Conservation (phyloP, 2,888 invertebrate species). For the Polydrusus tereticollis region DNA sequence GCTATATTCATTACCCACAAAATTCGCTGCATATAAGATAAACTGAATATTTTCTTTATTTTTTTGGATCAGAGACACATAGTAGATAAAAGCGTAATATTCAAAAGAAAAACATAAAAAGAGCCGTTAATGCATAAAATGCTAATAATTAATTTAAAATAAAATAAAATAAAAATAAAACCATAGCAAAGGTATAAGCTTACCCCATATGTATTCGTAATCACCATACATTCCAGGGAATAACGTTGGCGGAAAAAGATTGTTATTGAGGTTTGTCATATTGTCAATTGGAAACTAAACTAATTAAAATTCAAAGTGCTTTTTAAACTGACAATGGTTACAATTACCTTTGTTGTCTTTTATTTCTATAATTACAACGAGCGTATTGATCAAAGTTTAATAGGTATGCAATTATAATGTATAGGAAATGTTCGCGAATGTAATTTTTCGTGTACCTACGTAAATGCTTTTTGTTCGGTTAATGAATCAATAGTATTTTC, state of each 20-base stretch:
- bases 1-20: background rate
- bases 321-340: background rate
- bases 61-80: too few relatives aligned
- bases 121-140: too few relatives aligned
- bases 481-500: too few relatives aligned
- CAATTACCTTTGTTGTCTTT: constrained; percentile 1
- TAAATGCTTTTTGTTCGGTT: background rate
- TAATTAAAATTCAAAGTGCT: background rate
- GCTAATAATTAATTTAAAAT: too few relatives aligned
- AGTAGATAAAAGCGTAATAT: too few relatives aligned
- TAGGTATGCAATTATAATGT: background rate
- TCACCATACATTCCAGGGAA: constrained; percentile 11
- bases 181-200: background rate
- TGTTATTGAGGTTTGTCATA: constrained; percentile 35
- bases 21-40: background rate
- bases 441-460: background rate
- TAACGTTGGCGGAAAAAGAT: constrained; percentile 18
- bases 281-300: background rate
- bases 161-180: background rate
- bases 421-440: background rate
- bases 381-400: constrained; percentile 15
- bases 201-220: background rate
- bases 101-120: too few relatives aligned
- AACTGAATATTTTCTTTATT: too few relatives aligned
- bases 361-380: background rate